These are phyloP conservation scores for Lamellibrachia luymesi DNA, from an alignment of 1,140 invertebrate species.

Conservation along the genomic window DNA sequence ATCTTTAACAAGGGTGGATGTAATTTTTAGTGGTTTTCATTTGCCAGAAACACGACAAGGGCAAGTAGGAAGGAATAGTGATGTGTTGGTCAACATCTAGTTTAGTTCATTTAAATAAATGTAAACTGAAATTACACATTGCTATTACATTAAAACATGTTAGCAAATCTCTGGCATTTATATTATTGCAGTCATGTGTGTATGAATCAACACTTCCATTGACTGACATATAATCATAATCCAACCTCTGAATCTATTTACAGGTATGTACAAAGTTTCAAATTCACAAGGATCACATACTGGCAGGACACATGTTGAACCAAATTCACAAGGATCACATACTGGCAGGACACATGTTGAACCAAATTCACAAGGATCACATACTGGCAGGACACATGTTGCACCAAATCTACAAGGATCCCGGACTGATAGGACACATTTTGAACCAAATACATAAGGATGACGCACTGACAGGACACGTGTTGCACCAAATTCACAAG, in stretches of 20 bases:
- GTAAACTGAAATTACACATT: background rate
- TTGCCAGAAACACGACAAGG: background rate
- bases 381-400: too few species aligned
- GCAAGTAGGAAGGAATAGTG: background rate
- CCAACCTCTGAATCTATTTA: background rate
- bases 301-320: too few species aligned
- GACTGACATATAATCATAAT: background rate
- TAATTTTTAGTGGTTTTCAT: background rate
- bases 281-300: too few species aligned
- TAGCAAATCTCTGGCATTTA: background rate
- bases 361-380: too few species aligned
- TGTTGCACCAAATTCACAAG: too few species aligned
- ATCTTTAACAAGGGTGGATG: background rate
- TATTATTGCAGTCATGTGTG: background rate
- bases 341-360: too few species aligned
- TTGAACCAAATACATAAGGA: too few species aligned
- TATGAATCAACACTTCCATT: background rate
- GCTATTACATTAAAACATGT: background rate
- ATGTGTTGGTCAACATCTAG: background rate
- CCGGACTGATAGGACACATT: too few species aligned
- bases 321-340: too few species aligned
- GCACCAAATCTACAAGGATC: too few species aligned
- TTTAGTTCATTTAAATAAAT: background rate
- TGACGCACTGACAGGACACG: too few species aligned
- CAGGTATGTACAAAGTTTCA: too few species aligned